Percentiles rank a stretch among this genome's conserved stretches.
Evolutionary conservation across 2,888 invertebrate genomes (phyloP).

Genomic region (Drosophila kanekoi): DNA sequence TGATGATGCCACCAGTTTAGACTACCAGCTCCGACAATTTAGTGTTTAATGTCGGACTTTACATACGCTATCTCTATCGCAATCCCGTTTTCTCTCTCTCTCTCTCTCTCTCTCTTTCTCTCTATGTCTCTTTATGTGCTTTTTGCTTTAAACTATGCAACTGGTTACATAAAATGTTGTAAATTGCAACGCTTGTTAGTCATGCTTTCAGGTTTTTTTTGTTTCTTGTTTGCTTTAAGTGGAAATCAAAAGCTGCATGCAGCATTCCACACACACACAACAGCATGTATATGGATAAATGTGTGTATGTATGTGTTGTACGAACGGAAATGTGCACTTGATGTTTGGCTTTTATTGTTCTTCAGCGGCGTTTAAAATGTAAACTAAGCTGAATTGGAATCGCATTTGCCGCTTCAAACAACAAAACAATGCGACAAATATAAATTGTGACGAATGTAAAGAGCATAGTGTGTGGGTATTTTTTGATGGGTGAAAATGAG

Average conservation of each 20-base stretch:
- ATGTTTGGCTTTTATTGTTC: constrained; percentile 46
- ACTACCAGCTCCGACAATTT: constrained; percentile 21
- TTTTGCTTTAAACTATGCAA: constrained; percentile 6
- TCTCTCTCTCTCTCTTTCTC: too few species aligned
- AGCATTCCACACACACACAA: constrained; percentile 6
- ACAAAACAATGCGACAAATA: constrained; percentile 58
- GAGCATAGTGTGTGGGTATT: background rate
- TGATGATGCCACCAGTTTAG: constrained; percentile 47
- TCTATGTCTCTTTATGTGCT: background rate
- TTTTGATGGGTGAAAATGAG: constrained; percentile 5
- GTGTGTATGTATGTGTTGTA: constrained; percentile 18
- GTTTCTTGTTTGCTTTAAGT: constrained; percentile 21
- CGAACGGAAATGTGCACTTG: constrained; percentile 34
- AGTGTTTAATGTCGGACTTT: constrained; percentile 9
- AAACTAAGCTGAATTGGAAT: constrained; percentile 43
- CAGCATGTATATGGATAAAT: constrained; percentile 7
- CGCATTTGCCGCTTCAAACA: constrained; percentile 49
- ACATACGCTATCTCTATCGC: background rate
- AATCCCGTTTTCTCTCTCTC: background rate
- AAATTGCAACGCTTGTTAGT: constrained; percentile 43
- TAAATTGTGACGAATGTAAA: constrained; percentile 44
- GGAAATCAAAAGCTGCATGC: constrained; percentile 34
- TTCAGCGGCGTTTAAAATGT: constrained; percentile 26
- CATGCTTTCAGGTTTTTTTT: constrained; percentile 17
- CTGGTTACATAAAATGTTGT: constrained; percentile 35